Evolutionary conservation across 2,888 invertebrate genomes (phyloP), one percentile per base, ranked within the genome.

Genomic region (Neocrepidodera transversa): DNA sequence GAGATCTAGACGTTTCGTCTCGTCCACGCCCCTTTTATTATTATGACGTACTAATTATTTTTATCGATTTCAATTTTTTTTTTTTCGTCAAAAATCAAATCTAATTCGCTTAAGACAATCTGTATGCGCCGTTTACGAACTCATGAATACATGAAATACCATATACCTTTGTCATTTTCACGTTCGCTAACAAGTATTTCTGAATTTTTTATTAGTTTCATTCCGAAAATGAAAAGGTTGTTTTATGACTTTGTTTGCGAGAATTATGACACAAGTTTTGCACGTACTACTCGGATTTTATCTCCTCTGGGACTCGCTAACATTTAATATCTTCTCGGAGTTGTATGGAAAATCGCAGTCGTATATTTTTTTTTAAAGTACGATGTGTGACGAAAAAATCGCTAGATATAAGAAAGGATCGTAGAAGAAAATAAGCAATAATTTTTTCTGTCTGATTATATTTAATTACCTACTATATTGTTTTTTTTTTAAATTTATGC

Each of bases 1-100:
- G 66, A 60, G 66, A 69, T 69, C 68, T 69, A 54, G 68, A 65
- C 63, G 65, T 56, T 66, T 51, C 61, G 50, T 61, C 62, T 57
- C 52, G 43, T 55, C 63, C 61, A 64, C 64, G 66, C 65, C 68
- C 65, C 65, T 56, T 62, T 58, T 53, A 52, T 52, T 35, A 53
- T 56, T 58, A 61, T 61, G 59, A 61, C 59, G 54, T 59, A 50
- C 60, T 60, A 60, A 63, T 61, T 56, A 61, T 63, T 56, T 60
- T 60, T 50, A 57, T 63, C 45, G 26, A 18, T n/a, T n/a, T n/a
- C n/a, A n/a, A n/a, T n/a, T n/a, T n/a, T n/a, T n/a, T n/a, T n/a
- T n/a, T n/a, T n/a, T n/a, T n/a, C n/a, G n/a, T n/a, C n/a, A n/a
- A n/a, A n/a, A n/a, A n/a, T n/a, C n/a, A n/a, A n/a, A 28, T 7